phyloP scores from a whole-genome alignment of 2,797 vertebrate genomes.

The Cossypha dichroa region DNA sequence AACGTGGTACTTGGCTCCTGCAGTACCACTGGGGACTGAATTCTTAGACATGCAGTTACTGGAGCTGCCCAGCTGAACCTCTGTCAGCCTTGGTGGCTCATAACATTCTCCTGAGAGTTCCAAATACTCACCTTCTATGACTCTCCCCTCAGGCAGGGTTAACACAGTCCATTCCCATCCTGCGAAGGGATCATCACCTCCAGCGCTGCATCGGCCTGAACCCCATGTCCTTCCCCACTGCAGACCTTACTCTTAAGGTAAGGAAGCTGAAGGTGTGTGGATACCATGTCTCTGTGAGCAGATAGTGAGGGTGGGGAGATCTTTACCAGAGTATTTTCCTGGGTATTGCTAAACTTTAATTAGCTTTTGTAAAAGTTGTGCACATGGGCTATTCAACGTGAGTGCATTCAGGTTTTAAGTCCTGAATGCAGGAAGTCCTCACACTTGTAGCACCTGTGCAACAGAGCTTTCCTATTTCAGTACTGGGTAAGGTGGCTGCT shows the following conservation, averaged over 20 bases:
- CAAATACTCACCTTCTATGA: neutral
- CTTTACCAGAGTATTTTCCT: neutral
- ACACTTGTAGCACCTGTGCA: neutral
- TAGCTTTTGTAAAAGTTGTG: neutral
- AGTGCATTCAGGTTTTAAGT: neutral
- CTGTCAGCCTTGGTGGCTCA: neutral
- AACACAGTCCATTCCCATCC: conserved; percentile 91
- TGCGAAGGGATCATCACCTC: conserved; percentile 93
- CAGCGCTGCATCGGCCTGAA: conserved; percentile 93
- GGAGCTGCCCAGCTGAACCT: neutral
- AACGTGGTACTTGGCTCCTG: neutral
- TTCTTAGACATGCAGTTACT: neutral
- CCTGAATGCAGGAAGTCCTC: neutral
- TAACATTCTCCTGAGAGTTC: neutral
- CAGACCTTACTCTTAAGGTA: conserved; percentile 98
- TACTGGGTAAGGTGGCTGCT: neutral
- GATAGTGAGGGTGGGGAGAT: neutral
- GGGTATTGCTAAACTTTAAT: neutral
- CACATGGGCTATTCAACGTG: fast-evolving
- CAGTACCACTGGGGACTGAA: neutral
- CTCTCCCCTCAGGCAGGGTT: conserved; percentile 80
- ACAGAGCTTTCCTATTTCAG: neutral
- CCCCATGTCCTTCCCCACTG: conserved; percentile 91
- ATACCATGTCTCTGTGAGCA: neutral
- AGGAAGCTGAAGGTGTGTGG: neutral